Conservation (phyloP, 37 sponge, comb jelly and placozoan genomes). For the Sycon ciliatum region DNA sequence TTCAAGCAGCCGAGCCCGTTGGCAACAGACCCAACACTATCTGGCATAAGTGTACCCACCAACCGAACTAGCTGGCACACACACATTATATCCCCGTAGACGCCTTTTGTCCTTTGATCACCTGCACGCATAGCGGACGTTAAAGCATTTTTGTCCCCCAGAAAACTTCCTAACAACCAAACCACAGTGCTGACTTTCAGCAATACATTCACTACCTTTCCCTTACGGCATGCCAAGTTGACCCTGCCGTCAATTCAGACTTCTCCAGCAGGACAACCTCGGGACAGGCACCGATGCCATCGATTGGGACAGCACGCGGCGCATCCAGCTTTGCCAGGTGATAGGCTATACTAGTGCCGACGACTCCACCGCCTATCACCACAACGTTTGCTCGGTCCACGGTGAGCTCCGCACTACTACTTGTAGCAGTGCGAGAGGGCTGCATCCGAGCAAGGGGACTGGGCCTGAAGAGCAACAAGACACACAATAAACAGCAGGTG, state of each 20-base stretch:
- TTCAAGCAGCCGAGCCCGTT: no score
- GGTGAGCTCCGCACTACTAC: no score
- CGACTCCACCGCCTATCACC: slow-evolving; percentile 34
- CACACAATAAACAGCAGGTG: no score
- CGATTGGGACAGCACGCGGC: slow-evolving; percentile 18
- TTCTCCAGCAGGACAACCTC: slow-evolving; percentile 29
- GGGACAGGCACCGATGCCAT: background rate
- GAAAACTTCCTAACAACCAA: background rate
- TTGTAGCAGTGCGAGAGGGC: no score
- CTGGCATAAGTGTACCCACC: no score
- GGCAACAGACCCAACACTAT: no score
- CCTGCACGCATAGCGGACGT: background rate
- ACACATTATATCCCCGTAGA: background rate
- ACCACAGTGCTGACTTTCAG: no score
- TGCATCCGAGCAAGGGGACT: no score
- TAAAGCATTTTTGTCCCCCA: background rate
- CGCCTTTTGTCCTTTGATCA: background rate
- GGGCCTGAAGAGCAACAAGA: no score
- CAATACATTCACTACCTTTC: no score
- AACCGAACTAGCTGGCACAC: background rate
- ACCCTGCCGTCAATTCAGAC: slow-evolving; percentile 38
- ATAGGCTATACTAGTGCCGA: slow-evolving; percentile 37
- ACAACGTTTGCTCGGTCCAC: slow-evolving; percentile 25
- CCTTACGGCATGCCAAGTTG: slow-evolving; percentile 43
- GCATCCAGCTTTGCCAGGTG: slow-evolving; percentile 26